Percentiles rank a stretch among this genome's conserved stretches.
Conservation (phyloP, 1,140 invertebrate genomes). For the Calosoma granatense region DNA sequence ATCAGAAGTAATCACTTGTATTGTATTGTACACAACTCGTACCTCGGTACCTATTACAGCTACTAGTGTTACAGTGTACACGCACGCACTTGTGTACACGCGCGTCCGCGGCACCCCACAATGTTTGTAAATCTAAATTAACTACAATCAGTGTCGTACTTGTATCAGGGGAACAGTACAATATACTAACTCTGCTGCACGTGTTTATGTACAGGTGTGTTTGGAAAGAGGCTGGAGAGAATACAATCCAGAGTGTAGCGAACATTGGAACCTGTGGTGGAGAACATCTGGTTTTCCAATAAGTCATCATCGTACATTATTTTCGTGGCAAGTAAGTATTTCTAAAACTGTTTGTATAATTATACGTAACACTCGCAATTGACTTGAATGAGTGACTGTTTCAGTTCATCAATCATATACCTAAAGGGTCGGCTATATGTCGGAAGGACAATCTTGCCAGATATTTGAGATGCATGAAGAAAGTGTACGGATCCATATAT, state of each 20-base stretch:
- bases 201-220: conserved; percentile 62
- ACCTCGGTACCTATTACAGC: too few relatives aligned
- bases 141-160: too few relatives aligned
- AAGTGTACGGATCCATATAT: conserved; percentile 68
- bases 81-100: too few relatives aligned
- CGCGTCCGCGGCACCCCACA: too few relatives aligned
- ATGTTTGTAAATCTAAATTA: too few relatives aligned
- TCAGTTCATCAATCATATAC: conserved; percentile 78
- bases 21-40: too few relatives aligned
- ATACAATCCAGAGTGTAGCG: conserved; percentile 46
- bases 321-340: conserved; percentile 57
- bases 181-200: too few relatives aligned
- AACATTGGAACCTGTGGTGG: conserved; percentile 82
- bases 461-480: conserved; percentile 69
- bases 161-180: too few relatives aligned
- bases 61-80: too few relatives aligned
- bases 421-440: conserved; percentile 70
- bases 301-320: conserved; percentile 55
- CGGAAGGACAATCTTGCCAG: conserved; percentile 70
- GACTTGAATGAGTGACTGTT: too few relatives aligned
- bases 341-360: too few relatives aligned
- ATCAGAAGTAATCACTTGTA: too few relatives aligned
- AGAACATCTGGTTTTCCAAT: conserved; percentile 58
- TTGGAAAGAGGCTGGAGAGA: conserved; percentile 73
- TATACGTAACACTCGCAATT: neutral